These are phyloP conservation scores for Choloepus hoffmanni DNA, from an alignment of 2,113 vertebrate species.

Conservation along the genomic window DNA sequence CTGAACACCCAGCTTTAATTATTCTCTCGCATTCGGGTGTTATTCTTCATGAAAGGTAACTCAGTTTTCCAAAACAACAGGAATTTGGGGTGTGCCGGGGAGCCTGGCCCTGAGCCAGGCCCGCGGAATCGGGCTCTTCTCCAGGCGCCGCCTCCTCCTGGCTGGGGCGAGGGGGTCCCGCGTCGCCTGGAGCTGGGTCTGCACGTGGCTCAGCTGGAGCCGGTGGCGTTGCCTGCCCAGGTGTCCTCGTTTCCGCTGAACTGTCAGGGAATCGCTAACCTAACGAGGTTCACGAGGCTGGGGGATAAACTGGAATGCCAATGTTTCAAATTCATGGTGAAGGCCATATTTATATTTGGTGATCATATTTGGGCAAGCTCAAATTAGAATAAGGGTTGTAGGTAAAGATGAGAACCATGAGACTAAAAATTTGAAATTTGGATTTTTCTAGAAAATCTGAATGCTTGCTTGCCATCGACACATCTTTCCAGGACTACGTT, in stretches of 20 bases:
- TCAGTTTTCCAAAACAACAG: not conserved
- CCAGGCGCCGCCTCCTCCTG: not conserved
- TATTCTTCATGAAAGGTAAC: not conserved
- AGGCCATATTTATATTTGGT: not conserved
- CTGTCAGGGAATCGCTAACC: not conserved
- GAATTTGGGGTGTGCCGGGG: not conserved
- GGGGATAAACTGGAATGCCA: not conserved
- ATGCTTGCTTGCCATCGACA: not conserved
- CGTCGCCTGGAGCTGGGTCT: too few relatives aligned
- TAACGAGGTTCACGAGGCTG: not conserved
- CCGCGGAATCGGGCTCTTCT: not conserved
- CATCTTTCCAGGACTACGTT: not conserved
- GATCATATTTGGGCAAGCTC: not conserved
- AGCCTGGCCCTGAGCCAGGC: not conserved
- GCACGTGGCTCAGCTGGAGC: too few relatives aligned
- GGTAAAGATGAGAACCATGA: not conserved
- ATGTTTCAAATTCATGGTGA: not conserved
- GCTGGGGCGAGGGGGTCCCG: too few relatives aligned
- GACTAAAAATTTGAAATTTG: not conserved
- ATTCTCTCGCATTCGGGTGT: not conserved
- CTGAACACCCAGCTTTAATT: not conserved
- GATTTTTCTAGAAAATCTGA: conserved; percentile 9
- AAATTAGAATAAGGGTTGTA: not conserved
- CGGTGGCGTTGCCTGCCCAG: too few relatives aligned
- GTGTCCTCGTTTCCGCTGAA: too few relatives aligned